Conservation (phyloP, 2,113 vertebrate species). For the Baryphthengus martii region DNA sequence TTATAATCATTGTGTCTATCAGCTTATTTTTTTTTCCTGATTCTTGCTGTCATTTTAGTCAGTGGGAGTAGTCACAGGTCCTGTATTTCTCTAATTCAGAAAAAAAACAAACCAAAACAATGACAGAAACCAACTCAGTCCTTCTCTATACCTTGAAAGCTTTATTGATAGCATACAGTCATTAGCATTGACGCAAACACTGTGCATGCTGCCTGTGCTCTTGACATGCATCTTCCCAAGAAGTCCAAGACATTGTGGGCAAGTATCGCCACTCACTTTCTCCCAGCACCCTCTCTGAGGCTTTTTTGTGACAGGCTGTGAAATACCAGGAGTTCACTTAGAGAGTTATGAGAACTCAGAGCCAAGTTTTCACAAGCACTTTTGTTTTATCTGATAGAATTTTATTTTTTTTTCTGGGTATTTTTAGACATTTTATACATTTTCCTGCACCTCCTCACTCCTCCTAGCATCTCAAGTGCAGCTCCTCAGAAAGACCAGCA, state of each 20-base stretch:
- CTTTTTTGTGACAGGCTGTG: background rate
- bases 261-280: background rate
- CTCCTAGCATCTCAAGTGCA: background rate
- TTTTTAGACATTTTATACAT: background rate
- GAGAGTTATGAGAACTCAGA: background rate
- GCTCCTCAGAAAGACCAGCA: background rate
- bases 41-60: background rate
- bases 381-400: background rate
- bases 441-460: background rate
- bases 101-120: background rate
- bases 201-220: background rate
- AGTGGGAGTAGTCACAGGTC: background rate
- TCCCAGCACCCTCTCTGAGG: background rate
- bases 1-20: background rate
- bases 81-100: background rate
- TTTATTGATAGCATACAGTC: background rate
- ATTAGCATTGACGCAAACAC: background rate
- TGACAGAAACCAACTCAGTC: background rate
- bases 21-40: background rate
- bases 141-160: background rate
- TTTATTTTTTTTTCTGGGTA: background rate
- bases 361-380: background rate
- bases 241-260: background rate
- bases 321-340: background rate
- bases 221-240: background rate